A percentile compares a stretch with the other conserved stretches of the same genome.
phyloP scores from a whole-genome alignment of 2,888 invertebrate genomes.

The Alentia gelatinosa region DNA sequence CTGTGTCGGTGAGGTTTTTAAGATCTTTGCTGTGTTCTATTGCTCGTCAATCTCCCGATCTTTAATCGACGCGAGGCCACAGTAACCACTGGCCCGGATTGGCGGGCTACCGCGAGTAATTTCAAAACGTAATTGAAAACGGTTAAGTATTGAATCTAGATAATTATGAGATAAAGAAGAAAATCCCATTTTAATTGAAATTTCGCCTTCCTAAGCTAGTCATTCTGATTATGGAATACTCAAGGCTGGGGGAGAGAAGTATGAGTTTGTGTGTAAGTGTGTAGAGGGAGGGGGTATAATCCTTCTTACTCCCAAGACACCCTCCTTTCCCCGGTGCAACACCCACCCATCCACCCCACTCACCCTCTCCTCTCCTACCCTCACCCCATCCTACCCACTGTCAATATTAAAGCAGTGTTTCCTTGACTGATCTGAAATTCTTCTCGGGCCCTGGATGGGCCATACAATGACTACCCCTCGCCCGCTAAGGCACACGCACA shows the following conservation, averaged over 20 bases:
- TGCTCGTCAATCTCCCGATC: not conserved
- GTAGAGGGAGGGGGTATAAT: not conserved
- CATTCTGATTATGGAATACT: not conserved
- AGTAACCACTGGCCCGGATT: not conserved
- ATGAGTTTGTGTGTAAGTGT: not conserved
- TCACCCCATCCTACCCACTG: not conserved
- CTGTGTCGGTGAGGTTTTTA: too few relatives aligned
- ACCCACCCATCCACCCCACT: not conserved
- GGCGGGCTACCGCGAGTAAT: too few relatives aligned
- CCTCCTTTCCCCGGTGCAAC: not conserved
- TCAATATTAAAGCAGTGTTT: not conserved
- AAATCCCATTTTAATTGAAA: slow-evolving; percentile 1
- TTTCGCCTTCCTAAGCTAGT: not conserved
- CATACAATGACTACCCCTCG: not conserved
- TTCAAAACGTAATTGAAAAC: not conserved
- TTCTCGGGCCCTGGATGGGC: not conserved
- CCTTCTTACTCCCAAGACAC: too few relatives aligned
- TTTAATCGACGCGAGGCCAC: not conserved
- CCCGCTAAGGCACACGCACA: not conserved
- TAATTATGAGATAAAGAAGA: not conserved
- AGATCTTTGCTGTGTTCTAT: not conserved
- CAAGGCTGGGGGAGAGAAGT: not conserved
- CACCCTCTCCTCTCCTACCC: not conserved
- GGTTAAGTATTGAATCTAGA: not conserved
- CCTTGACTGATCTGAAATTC: not conserved